Conservation (phyloP, 2,113 vertebrate genomes). For the Progne subis region DNA sequence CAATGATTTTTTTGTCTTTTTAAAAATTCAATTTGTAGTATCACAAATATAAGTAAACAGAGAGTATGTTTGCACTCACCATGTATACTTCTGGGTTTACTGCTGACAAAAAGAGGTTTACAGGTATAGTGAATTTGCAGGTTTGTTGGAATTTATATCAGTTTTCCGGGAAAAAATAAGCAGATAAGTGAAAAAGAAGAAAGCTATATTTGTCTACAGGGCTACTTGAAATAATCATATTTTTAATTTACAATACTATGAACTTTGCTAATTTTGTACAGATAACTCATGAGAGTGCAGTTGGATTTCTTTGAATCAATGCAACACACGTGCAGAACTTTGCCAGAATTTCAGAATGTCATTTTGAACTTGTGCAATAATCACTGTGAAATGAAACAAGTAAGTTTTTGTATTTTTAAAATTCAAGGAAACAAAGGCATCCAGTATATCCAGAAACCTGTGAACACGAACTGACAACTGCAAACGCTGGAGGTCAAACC, state of each 20-base stretch:
- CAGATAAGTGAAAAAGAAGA: background rate
- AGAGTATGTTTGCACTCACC: background rate
- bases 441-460: background rate
- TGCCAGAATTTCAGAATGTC: background rate
- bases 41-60: background rate
- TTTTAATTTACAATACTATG: background rate
- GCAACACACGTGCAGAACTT: background rate
- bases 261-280: background rate
- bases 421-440: background rate
- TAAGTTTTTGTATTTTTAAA: background rate
- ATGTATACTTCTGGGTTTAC: background rate
- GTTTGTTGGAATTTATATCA: background rate
- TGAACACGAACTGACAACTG: background rate
- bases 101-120: background rate
- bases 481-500: background rate
- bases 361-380: background rate
- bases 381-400: background rate
- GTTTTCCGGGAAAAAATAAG: background rate
- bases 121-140: rapidly evolving
- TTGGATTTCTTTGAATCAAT: background rate
- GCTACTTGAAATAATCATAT: background rate
- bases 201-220: background rate
- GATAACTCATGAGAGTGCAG: background rate
- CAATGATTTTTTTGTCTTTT: background rate
- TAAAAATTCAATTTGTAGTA: background rate